phyloP scores from a whole-genome alignment of 2,113 vertebrate species.

The Connochaetes taurinus region DNA sequence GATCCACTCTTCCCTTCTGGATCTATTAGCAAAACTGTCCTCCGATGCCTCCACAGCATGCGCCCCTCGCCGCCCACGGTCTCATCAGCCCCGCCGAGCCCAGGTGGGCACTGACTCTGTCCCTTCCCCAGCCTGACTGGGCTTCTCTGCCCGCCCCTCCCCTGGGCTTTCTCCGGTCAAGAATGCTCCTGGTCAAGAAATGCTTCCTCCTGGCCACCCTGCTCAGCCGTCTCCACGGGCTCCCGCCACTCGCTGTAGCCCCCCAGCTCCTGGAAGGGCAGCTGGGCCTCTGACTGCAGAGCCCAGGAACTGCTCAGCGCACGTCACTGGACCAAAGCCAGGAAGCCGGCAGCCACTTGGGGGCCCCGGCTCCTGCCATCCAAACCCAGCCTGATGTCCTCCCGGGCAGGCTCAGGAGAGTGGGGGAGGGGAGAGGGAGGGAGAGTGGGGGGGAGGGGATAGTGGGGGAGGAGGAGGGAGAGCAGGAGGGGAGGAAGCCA shows the following conservation, averaged over 20 bases:
- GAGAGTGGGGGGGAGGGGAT: background rate
- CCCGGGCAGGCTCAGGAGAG: fast-evolving
- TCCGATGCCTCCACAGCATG: background rate
- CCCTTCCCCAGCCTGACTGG: background rate
- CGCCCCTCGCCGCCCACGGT: background rate
- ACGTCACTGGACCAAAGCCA: background rate
- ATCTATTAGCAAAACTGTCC: background rate
- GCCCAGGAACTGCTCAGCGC: background rate
- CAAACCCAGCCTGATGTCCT: background rate
- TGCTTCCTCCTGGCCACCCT: fast-evolving
- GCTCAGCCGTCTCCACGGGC: fast-evolving
- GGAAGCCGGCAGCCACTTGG: background rate
- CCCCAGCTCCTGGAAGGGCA: fast-evolving
- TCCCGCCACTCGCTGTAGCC: fast-evolving
- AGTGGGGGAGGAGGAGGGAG: too few species aligned
- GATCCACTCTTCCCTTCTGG: fast-evolving
- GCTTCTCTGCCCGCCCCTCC: background rate
- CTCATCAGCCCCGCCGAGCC: background rate
- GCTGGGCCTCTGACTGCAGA: background rate
- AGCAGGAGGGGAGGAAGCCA: too few species aligned
- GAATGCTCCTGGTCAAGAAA: background rate
- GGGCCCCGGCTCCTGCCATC: background rate
- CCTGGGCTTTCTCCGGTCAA: background rate
- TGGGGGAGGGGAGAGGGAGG: too few species aligned
- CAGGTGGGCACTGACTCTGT: too few species aligned